A percentile compares a stretch with the other conserved stretches of the same genome.
These are phyloP conservation scores for Siderastrea siderea DNA, from an alignment of 92 coral and sea anemone genomes.

Conservation along the genomic window DNA sequence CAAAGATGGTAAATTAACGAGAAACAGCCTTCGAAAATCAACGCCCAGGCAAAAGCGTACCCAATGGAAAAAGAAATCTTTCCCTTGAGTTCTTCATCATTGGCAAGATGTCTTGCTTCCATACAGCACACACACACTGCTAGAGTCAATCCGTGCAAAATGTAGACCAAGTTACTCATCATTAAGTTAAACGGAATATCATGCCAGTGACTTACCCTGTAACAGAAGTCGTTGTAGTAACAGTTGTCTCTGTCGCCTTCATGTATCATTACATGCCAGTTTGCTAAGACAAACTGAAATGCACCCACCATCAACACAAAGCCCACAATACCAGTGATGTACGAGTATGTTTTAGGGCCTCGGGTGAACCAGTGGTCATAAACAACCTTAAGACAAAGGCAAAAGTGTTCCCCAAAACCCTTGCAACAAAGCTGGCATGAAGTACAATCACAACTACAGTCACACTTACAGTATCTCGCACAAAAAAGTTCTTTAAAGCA, in stretches of 20 bases:
- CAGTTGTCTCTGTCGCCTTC: conserved; percentile 85
- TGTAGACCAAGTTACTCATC: conserved; percentile 87
- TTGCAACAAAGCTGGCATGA: too few species aligned
- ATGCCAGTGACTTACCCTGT: conserved; percentile 66
- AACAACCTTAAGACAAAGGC: neutral
- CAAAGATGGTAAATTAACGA: conserved; percentile 89
- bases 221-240: conserved; percentile 90
- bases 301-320: conserved; percentile 87
- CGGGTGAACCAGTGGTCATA: conserved; percentile 76
- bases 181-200: conserved; percentile 89
- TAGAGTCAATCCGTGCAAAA: conserved; percentile 80
- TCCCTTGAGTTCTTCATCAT: conserved; percentile 40
- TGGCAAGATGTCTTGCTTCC: conserved; percentile 59
- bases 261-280: conserved; percentile 80
- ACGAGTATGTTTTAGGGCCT: conserved; percentile 75
- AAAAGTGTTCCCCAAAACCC: too few species aligned
- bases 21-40: conserved; percentile 84
- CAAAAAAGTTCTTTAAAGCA: conserved; percentile 70
- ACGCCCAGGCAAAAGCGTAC: conserved; percentile 94
- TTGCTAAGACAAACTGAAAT: conserved; percentile 81
- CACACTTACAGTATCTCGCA: conserved; percentile 8
- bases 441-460: too few species aligned
- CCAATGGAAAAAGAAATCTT: conserved; percentile 78
- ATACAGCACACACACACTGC: conserved; percentile 77
- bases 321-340: conserved; percentile 82